These are phyloP conservation scores for Enteromius fasciolatus DNA, from an alignment of 2,797 vertebrate genomes.

Conservation along the genomic window DNA sequence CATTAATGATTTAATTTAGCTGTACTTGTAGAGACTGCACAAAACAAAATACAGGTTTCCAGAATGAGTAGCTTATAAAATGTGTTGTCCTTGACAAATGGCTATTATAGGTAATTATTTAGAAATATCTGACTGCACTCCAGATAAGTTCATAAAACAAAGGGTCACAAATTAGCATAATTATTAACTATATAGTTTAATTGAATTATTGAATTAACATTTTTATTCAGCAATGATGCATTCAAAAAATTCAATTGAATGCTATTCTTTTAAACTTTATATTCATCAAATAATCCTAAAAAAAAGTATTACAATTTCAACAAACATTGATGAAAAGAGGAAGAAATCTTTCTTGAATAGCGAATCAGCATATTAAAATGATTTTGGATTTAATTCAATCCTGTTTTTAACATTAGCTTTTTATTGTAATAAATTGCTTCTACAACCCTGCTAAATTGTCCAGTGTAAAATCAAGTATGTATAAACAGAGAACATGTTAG, in stretches of 20 bases:
- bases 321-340: neutral
- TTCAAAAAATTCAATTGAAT: neutral
- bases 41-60: neutral
- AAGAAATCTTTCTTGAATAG: neutral
- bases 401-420: neutral
- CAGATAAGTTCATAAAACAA: neutral
- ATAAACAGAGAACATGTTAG: neutral
- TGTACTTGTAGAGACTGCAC: neutral
- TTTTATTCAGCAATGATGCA: neutral
- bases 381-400: neutral
- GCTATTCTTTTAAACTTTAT: neutral
- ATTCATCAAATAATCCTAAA: neutral
- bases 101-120: neutral
- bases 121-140: neutral
- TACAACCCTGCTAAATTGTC: neutral
- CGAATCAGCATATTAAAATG: neutral
- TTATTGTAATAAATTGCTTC: neutral
- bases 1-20: neutral
- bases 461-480: neutral
- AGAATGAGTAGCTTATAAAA: neutral
- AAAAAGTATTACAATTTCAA: neutral
- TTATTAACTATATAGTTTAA: neutral
- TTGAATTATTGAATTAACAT: neutral
- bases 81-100: neutral
- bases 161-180: neutral